Percentiles rank a stretch among this genome's conserved stretches.
These are phyloP conservation scores for Chiroxiphia lanceolata DNA, from an alignment of 2,797 vertebrate genomes.

Conservation along the genomic window DNA sequence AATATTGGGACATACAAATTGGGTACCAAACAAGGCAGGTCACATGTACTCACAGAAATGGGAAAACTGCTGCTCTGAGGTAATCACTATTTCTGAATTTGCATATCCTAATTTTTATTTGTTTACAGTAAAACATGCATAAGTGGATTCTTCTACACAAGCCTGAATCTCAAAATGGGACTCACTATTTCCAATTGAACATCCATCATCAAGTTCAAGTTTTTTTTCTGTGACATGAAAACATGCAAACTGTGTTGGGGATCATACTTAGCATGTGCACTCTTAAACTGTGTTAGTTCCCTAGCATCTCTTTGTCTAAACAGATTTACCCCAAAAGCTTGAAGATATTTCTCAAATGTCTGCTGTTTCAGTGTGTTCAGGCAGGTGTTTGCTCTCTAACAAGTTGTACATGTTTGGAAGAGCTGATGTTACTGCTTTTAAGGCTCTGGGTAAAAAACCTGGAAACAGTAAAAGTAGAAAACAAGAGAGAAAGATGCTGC, in stretches of 20 bases:
- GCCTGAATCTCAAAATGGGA: background rate
- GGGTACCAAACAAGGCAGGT: constrained; percentile 93
- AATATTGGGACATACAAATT: constrained; percentile 94
- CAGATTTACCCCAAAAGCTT: background rate
- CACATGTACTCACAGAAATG: constrained; percentile 87
- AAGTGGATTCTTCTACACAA: background rate
- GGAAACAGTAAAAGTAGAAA: background rate
- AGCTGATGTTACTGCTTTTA: background rate
- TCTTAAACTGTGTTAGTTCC: background rate
- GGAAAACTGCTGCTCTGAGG: constrained; percentile 84
- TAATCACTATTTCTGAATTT: constrained; percentile 70
- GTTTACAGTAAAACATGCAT: background rate
- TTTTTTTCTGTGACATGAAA: background rate
- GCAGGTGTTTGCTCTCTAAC: background rate
- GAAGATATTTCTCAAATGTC: background rate
- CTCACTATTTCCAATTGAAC: background rate
- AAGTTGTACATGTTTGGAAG: background rate
- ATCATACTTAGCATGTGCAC: background rate
- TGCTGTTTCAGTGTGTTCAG: background rate
- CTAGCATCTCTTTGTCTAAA: background rate
- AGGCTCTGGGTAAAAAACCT: background rate
- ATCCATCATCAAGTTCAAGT: background rate
- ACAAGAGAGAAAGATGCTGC: background rate
- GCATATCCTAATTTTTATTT: background rate
- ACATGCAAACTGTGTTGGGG: background rate